Conservation (phyloP, 2,113 vertebrate species). For the Prochilodus magdalenae region DNA sequence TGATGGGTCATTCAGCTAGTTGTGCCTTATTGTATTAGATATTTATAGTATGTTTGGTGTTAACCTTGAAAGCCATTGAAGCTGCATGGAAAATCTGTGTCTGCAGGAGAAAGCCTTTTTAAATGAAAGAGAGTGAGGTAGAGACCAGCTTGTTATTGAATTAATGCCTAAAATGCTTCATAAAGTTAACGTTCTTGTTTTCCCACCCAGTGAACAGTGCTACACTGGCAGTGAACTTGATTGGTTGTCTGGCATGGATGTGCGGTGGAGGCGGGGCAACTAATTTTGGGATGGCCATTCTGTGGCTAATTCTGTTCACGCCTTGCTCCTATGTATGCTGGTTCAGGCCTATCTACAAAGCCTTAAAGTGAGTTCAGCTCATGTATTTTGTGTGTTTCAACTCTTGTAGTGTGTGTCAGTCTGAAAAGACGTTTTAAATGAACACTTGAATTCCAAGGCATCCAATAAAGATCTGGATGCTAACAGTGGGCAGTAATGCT, state of each 20-base stretch:
- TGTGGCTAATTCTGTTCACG: conserved; percentile 99
- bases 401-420: not conserved
- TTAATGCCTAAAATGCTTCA: not conserved
- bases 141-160: not conserved
- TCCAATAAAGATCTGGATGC: not conserved
- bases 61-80: no score
- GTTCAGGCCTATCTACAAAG: conserved; percentile 99
- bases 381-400: not conserved
- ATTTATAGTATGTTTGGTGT: not conserved
- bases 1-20: no score
- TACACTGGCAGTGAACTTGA: conserved; percentile 95
- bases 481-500: no score
- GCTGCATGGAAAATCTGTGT: not conserved
- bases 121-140: no score
- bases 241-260: conserved; percentile 98
- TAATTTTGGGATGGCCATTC: conserved; percentile 97
- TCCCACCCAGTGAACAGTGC: conserved; percentile 90
- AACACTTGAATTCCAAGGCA: not conserved
- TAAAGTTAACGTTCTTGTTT: not conserved
- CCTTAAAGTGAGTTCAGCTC: conserved; percentile 91
- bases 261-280: conserved; percentile 94
- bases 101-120: no score
- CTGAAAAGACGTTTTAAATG: not conserved
- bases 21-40: not conserved
- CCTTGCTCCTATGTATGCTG: conserved; percentile 99